Base-by-base conservation (phyloP, 2,888 invertebrate species). In the Acronicta leporina region DNA sequence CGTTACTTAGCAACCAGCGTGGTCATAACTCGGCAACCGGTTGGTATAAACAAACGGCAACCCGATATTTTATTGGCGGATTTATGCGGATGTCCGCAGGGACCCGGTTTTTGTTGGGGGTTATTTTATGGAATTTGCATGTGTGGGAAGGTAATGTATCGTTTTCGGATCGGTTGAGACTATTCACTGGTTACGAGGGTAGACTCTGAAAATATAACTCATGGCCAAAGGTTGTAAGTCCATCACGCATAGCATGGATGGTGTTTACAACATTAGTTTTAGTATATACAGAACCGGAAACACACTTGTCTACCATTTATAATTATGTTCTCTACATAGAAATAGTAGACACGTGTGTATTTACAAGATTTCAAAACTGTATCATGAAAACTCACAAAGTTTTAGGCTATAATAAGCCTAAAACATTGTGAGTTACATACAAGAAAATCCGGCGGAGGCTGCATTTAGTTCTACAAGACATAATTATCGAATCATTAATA, bases 61-160 rank as follows among this genome's bases (percentile, higher is more conserved):
- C 77, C 78, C 72, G 79, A 83, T 87, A 81, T 81, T 85, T 85
- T 85, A 87, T 83, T 82, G 79, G 76, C 67, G 75, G 80, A 80
- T 82, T 82, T 81, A 79, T 75, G 68, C 73, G 81, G 79, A 81
- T 80, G 77, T 79, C 78, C 80, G 74, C 70, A 65, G 68, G 74
- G 75, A 69, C 62, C 71, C 58, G 73, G 75, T 77, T 80, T 83
- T 80, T 80, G 71, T 68, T 75, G 57, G 63, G 2, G 51, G 53
- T 54, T 73, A 76, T 77, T 82, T 77, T 75, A 79, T 72, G 64
- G 76, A 68, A 73, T 74, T 78, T 81, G 71, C 75, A 75, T 75
- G 63, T 48, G 56, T 54, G 69, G 35, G 61, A 44, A 46, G 52
- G 55, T 54, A 59, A 53, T 49, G 55, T 68, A 65, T 72, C 52